Percentiles rank a stretch among this genome's conserved stretches.
These are phyloP conservation scores for Pseudachorutes palmiensis DNA, from an alignment of 1,140 invertebrate species.

Conservation along the genomic window DNA sequence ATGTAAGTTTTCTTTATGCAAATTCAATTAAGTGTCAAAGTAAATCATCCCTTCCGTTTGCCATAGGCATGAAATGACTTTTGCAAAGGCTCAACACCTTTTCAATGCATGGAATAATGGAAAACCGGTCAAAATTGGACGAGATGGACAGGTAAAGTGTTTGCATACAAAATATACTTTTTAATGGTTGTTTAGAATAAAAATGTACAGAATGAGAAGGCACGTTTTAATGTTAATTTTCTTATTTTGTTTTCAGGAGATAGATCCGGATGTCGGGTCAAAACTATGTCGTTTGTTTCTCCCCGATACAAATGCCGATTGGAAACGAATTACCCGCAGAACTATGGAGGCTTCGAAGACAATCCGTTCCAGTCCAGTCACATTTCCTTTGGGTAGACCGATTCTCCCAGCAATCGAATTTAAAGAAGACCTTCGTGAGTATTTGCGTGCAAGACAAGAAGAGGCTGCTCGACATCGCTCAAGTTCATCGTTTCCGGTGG, in stretches of 20 bases:
- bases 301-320: conserved; percentile 84
- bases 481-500: too few relatives aligned
- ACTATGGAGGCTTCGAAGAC: conserved; percentile 71
- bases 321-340: conserved; percentile 74
- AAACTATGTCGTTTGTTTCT: conserved; percentile 90
- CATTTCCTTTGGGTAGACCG: conserved; percentile 31
- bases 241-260: conserved; percentile 76
- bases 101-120: conserved; percentile 98
- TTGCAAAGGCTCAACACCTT: conserved; percentile 81
- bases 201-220: too few relatives aligned
- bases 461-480: too few relatives aligned
- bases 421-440: too few relatives aligned
- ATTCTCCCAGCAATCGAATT: too few relatives aligned
- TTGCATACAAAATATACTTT: background rate
- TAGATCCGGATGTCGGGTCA: conserved; percentile 88
- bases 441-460: too few relatives aligned
- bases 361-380: conserved; percentile 39
- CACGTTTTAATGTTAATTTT: too few relatives aligned
- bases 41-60: conserved; percentile 7
- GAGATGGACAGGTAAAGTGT: conserved; percentile 70
- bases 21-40: background rate
- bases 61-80: conserved; percentile 77
- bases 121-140: conserved; percentile 97
- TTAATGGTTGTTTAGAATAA: too few relatives aligned
- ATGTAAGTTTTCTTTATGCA: conserved; percentile 41